phyloP scores from a whole-genome alignment of 2,888 invertebrate genomes.

The Pteria penguin region DNA sequence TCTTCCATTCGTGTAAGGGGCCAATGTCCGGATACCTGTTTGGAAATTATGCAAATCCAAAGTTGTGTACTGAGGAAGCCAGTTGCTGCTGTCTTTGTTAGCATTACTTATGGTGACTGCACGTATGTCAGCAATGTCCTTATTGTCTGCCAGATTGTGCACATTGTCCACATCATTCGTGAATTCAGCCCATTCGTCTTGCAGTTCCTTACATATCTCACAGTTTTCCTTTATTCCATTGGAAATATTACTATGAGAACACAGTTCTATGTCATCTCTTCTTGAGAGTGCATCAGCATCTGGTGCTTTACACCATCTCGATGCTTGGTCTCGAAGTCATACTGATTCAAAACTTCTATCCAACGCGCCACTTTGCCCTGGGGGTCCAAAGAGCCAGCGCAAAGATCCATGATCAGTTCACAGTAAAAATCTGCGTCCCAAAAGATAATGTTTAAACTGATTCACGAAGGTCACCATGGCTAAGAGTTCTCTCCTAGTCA shows the following conservation, averaged over 20 bases:
- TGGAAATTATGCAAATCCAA: not conserved
- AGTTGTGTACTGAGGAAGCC: not conserved
- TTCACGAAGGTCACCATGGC: not conserved
- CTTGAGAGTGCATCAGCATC: not conserved
- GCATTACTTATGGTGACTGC: not conserved
- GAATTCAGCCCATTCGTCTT: not conserved
- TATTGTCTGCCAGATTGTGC: not conserved
- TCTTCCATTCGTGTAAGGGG: not conserved
- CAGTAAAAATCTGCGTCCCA: not conserved
- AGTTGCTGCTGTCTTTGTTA: not conserved
- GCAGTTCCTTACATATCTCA: not conserved
- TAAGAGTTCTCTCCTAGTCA: conserved; percentile 2
- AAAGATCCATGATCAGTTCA: not conserved
- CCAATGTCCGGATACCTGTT: not conserved
- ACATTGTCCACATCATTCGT: not conserved
- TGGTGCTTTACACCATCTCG: not conserved
- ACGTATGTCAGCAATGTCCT: not conserved
- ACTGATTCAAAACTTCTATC: not conserved
- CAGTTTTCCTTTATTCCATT: not conserved
- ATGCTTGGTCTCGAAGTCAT: not conserved
- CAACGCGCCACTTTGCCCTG: not conserved
- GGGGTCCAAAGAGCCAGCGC: not conserved
- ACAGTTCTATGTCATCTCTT: not conserved
- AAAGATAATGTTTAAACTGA: too few species aligned
- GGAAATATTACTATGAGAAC: not conserved